Base-by-base conservation (phyloP, 1,140 invertebrate species). In the Bicyclus anynana region DNA sequence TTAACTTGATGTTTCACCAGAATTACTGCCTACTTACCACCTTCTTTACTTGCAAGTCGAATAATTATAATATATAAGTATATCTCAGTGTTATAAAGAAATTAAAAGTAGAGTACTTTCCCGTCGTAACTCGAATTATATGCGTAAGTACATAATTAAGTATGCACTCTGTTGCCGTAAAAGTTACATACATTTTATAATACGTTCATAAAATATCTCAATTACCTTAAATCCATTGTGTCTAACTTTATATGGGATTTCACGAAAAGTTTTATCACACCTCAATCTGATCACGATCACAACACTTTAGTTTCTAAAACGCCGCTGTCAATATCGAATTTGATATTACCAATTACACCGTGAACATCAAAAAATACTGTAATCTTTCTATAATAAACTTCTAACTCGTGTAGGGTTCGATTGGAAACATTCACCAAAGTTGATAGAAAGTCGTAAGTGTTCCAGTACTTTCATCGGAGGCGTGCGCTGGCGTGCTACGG, bases 391-490 rank as follows among this genome's bases (percentile, higher is more conserved):
- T 20, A 20, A 20, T 42, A 57, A 51, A 42, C 12, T 42, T 12
- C 29, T n/a, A 40, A 38, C 16, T 54, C 1, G 16, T 27, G 13
- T 59, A 46, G 56, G 49, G 27, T 47, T 47, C 51, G 23, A 59
- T 59, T 47, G 51, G 40, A 26, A 62, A 60, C 54, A 59, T 72
- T 59, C 62, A 62, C 59, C 37, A 37, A 37, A 42, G 52, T 59
- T 14, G 53, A 48, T 69, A 81, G 80, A 84, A 84, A 84, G 80
- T 72, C 62, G 59, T 59, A 49, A 65, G 62, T 72, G 70, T 74
- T 65, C 69, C 60, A 63, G 68, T 70, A 77, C 78, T 84, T 84
- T 82, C 77, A 57, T 82, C 72, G 40, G 65, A 65, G 63, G 73
- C 80, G 78, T 81, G 74, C 73, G 73, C 38, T 62, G 65, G 68